Evolutionary conservation across 2,113 vertebrate species (phyloP).

Genomic region (Buteo buteo): DNA sequence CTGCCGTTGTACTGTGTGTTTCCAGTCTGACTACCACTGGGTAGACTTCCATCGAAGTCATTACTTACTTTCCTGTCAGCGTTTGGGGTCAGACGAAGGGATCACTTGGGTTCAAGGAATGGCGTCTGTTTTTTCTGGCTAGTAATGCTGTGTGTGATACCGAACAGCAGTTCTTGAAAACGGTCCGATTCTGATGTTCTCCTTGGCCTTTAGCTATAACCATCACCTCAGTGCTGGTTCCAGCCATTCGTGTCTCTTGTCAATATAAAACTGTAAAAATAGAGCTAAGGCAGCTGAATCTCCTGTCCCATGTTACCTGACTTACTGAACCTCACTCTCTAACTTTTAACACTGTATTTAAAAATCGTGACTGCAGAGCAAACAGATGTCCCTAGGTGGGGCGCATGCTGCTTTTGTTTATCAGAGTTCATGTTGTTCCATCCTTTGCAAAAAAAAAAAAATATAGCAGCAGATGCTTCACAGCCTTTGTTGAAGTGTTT

Average conservation of each 20-base stretch:
- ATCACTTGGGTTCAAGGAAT: background rate
- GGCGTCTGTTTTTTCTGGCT: background rate
- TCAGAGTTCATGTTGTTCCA: background rate
- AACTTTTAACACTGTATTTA: background rate
- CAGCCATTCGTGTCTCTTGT: background rate
- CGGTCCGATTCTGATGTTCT: background rate
- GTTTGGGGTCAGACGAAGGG: background rate
- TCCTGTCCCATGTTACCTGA: background rate
- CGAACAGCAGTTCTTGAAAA: background rate
- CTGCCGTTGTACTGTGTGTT: background rate
- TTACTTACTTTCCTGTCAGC: too few relatives aligned
- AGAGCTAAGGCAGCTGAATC: background rate
- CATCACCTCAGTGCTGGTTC: background rate
- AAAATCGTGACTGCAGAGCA: background rate
- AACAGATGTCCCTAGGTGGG: background rate
- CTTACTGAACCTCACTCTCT: background rate
- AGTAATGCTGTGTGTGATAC: accelerated
- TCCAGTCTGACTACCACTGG: accelerated
- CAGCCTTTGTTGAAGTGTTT: background rate
- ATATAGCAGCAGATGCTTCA: background rate
- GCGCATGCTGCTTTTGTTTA: background rate
- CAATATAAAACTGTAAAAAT: background rate
- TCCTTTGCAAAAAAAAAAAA: background rate
- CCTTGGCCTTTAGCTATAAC: background rate
- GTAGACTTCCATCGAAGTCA: background rate